Evolutionary conservation across 1,140 invertebrate genomes (phyloP).

Genomic region (Halyomorpha halys): DNA sequence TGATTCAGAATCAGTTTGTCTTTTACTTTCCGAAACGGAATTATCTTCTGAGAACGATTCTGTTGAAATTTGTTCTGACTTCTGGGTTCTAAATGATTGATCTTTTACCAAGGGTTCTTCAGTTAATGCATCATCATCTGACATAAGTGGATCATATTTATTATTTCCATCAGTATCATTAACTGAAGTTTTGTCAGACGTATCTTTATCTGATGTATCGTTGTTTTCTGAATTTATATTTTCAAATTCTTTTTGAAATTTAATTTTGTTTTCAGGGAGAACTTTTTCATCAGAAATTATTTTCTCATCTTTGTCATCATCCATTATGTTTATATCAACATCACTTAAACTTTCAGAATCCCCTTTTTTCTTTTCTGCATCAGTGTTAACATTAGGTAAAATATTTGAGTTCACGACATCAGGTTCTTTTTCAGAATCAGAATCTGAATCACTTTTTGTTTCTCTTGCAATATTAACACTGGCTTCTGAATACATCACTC

Average conservation of each 20-base stretch:
- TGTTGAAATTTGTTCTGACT: neutral
- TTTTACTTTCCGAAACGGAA: neutral
- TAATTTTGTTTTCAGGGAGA: conserved; percentile 24
- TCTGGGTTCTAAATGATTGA: no score
- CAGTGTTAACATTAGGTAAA: neutral
- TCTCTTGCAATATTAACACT: conserved; percentile 31
- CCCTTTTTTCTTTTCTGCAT: conserved; percentile 26
- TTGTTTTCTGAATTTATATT: neutral
- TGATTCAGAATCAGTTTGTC: conserved; percentile 10
- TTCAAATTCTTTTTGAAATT: conserved; percentile 23
- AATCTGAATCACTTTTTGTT: conserved; percentile 9
- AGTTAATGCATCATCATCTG: no score
- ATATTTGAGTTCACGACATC: neutral
- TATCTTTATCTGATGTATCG: no score
- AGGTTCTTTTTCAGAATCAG: neutral
- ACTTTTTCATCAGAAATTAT: neutral
- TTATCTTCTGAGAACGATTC: conserved; percentile 10
- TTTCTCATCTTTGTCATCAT: conserved; percentile 20
- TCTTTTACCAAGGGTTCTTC: no score
- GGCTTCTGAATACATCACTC: conserved; percentile 27
- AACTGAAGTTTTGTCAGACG: no score
- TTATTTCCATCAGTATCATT: no score
- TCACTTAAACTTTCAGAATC: conserved; percentile 16
- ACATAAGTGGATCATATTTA: no score
- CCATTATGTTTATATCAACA: conserved; percentile 26